Evolutionary conservation across 2,888 invertebrate genomes (phyloP).

Genomic region (Volucella zonaria): DNA sequence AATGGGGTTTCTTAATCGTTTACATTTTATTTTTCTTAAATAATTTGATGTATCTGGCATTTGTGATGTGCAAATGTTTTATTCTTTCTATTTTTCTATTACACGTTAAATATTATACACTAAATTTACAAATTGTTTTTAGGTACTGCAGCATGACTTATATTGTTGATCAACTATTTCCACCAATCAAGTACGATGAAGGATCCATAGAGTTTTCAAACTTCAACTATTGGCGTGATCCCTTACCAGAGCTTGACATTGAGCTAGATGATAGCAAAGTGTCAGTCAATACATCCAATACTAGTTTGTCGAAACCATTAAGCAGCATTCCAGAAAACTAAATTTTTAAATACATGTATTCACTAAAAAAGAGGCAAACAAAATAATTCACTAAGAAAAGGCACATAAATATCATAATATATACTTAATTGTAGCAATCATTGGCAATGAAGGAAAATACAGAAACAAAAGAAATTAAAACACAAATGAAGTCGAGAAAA

Average conservation of each 20-base stretch:
- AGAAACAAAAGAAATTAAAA: conserved; percentile 27
- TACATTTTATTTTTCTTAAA: too few species aligned
- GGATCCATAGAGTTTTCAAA: conserved; percentile 89
- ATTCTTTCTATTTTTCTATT: conserved; percentile 5
- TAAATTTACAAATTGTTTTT: conserved; percentile 79
- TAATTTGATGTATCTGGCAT: too few species aligned
- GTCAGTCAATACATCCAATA: conserved; percentile 57
- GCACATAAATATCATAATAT: conserved; percentile 15
- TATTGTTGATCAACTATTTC: conserved; percentile 98
- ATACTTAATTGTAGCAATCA: conserved; percentile 20
- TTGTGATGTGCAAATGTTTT: neutral
- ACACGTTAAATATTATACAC: too few species aligned
- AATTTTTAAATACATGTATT: conserved; percentile 35
- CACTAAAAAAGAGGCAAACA: conserved; percentile 13
- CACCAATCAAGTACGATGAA: conserved; percentile 88
- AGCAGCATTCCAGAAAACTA: conserved; percentile 82
- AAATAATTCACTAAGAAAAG: conserved; percentile 32
- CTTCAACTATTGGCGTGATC: conserved; percentile 96
- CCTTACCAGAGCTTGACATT: conserved; percentile 86
- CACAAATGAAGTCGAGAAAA: neutral
- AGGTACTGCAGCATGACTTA: conserved; percentile 97
- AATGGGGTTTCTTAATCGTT: too few species aligned
- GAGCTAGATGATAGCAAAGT: conserved; percentile 75
- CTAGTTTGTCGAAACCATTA: conserved; percentile 76
- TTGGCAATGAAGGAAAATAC: conserved; percentile 21